Percentiles rank a stretch among this genome's conserved stretches.
Evolutionary conservation across 2,888 invertebrate species (phyloP).

Genomic region (Phalera bucephala): DNA sequence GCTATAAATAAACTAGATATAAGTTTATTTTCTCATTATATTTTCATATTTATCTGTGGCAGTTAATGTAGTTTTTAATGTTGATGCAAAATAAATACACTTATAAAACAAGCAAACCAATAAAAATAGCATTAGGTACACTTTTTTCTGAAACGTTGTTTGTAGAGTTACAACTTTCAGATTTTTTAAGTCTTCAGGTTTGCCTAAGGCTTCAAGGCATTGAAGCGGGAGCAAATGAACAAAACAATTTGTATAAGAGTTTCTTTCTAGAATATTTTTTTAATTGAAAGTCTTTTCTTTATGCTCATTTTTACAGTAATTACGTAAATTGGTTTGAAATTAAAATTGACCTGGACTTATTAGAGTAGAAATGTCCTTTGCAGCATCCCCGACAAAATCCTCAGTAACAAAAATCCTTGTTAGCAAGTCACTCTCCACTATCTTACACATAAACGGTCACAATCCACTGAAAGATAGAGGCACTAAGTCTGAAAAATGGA

Average conservation of each 20-base stretch:
- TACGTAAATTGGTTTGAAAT: too few relatives aligned
- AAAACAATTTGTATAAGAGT: background rate
- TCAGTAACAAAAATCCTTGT: slow-evolving; percentile 58
- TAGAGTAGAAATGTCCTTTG: slow-evolving; percentile 37
- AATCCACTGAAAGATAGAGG: slow-evolving; percentile 54
- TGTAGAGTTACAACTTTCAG: slow-evolving; percentile 2
- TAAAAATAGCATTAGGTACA: too few relatives aligned
- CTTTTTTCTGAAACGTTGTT: slow-evolving; percentile 5
- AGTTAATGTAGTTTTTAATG: too few relatives aligned
- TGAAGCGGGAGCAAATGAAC: background rate
- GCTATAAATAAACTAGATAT: too few relatives aligned
- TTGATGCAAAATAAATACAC: too few relatives aligned
- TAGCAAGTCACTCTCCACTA: slow-evolving; percentile 65
- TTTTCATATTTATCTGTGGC: too few relatives aligned
- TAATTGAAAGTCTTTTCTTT: too few relatives aligned
- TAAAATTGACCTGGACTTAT: slow-evolving; percentile 51
- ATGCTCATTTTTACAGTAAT: too few relatives aligned
- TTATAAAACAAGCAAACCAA: too few relatives aligned
- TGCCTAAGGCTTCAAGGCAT: slow-evolving; percentile 5
- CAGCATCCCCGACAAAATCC: slow-evolving; percentile 60
- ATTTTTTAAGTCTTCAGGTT: slow-evolving; percentile 15
- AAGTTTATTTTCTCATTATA: too few relatives aligned
- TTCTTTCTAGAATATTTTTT: too few relatives aligned
- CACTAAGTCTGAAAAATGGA: slow-evolving; percentile 54
- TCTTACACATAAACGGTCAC: slow-evolving; percentile 67